Conservation (phyloP, 2,113 vertebrate genomes). For the Phalacrocorax aristotelis region DNA sequence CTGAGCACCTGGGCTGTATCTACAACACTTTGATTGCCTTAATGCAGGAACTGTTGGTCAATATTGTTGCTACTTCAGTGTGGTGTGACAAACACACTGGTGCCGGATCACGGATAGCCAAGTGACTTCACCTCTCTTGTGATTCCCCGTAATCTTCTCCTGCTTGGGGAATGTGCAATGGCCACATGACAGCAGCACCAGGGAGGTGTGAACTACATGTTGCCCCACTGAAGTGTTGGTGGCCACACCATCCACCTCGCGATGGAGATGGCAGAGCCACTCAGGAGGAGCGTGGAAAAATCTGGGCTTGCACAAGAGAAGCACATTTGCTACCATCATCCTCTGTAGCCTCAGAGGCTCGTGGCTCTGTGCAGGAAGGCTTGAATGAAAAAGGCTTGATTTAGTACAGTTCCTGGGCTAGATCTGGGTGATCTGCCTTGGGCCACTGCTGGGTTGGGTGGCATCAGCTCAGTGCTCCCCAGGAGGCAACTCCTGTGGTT, state of each 20-base stretch:
- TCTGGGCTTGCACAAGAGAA: not conserved
- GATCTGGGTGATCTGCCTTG: not conserved
- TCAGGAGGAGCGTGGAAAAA: not conserved
- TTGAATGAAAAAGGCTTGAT: not conserved
- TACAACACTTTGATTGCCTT: not conserved
- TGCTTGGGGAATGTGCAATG: not conserved
- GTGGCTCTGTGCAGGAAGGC: not conserved
- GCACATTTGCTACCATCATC: accelerated
- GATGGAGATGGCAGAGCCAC: not conserved
- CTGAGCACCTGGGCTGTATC: not conserved
- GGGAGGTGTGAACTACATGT: not conserved
- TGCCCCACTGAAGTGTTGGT: not conserved
- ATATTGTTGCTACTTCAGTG: not conserved
- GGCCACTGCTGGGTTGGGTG: not conserved
- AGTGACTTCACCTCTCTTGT: not conserved
- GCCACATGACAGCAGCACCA: not conserved
- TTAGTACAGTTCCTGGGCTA: not conserved
- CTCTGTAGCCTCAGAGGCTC: not conserved
- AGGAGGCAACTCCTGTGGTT: not conserved
- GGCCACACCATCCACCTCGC: accelerated
- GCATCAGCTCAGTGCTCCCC: not conserved
- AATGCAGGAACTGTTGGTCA: not conserved
- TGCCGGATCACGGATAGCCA: not conserved
- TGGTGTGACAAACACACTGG: not conserved
- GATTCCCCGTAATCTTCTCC: not conserved